Evolutionary conservation across 2,113 vertebrate species (phyloP).

Genomic region (Leptocoma aspasia): DNA sequence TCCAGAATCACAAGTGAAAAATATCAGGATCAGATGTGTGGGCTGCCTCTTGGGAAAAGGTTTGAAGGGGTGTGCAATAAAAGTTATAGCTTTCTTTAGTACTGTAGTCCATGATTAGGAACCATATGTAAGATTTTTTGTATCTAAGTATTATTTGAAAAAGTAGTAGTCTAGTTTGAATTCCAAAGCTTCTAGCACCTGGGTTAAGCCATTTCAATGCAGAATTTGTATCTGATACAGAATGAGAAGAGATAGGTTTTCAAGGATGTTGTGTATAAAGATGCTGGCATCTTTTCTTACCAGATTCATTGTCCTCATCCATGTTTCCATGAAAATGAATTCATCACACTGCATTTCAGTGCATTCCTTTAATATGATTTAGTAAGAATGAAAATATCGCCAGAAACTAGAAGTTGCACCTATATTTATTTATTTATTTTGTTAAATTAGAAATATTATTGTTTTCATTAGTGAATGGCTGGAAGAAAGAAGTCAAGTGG

Average conservation of each 20-base stretch:
- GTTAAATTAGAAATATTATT: conserved; percentile 42
- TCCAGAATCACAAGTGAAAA: conserved; percentile 17
- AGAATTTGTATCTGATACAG: neutral
- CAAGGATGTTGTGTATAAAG: neutral
- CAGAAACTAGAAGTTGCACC: neutral
- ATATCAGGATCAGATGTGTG: neutral
- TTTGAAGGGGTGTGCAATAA: neutral
- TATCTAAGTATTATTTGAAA: neutral
- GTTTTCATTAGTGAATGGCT: conserved; percentile 26
- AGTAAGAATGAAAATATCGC: neutral
- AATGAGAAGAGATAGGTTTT: neutral
- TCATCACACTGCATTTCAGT: neutral
- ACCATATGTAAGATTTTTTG: neutral
- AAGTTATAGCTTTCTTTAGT: neutral
- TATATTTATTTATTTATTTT: conserved; percentile 31
- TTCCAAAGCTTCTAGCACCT: neutral
- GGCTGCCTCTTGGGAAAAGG: neutral
- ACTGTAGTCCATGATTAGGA: neutral
- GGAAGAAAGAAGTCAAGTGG: conserved; percentile 16
- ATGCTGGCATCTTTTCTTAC: neutral
- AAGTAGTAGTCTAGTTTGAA: neutral
- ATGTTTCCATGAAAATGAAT: neutral
- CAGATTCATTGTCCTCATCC: neutral
- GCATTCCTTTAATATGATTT: neutral
- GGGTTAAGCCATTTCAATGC: neutral